These are phyloP conservation scores for Cyprinella venusta DNA, from an alignment of 2,797 vertebrate species.

Conservation along the genomic window DNA sequence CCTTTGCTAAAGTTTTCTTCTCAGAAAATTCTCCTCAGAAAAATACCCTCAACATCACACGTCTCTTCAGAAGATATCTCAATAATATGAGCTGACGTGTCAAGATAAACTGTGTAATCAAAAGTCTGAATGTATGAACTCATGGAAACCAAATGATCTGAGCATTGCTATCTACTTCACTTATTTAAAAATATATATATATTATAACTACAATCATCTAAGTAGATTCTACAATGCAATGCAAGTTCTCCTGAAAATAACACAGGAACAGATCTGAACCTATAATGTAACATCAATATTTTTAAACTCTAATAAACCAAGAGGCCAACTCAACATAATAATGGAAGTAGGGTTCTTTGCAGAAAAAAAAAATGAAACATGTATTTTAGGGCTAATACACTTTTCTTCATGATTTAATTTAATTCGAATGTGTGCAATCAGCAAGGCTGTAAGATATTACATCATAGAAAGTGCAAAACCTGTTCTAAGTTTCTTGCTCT, in stretches of 20 bases:
- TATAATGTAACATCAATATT: not conserved
- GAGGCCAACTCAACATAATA: not conserved
- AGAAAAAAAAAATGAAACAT: not conserved
- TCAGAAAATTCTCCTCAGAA: not conserved
- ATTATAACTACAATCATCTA: no score
- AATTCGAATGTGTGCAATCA: not conserved
- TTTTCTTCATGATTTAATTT: not conserved
- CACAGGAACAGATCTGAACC: not conserved
- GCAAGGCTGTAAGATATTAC: not conserved
- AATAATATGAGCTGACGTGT: not conserved
- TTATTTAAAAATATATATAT: no score
- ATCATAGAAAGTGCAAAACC: not conserved
- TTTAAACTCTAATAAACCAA: not conserved
- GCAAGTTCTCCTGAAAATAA: not conserved
- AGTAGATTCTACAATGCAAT: not conserved
- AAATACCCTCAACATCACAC: not conserved
- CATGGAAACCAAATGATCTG: not conserved
- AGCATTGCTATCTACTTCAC: not conserved
- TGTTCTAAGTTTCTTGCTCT: conserved; percentile 32
- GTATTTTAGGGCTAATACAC: not conserved
- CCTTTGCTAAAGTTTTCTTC: not conserved
- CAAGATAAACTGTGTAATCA: not conserved
- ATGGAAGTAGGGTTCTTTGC: not conserved
- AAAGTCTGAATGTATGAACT: not conserved
- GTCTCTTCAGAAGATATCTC: not conserved